Conservation (phyloP, 1,140 invertebrate species). For the Drosophila varians region DNA sequence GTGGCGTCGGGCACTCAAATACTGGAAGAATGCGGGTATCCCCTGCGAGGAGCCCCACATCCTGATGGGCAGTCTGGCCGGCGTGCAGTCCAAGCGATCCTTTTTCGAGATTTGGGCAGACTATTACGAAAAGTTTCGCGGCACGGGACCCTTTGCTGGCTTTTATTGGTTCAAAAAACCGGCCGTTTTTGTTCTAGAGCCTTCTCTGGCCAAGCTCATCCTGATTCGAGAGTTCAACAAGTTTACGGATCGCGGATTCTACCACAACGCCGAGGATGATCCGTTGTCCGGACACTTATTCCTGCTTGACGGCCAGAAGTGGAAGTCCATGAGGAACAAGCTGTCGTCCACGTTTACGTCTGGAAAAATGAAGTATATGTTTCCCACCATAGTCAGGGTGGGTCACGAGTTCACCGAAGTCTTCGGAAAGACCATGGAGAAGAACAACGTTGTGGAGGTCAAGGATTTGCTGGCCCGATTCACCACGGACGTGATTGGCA, state of each 20-base stretch:
- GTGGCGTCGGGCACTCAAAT: slow-evolving; percentile 33
- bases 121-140: slow-evolving; percentile 76
- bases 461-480: slow-evolving; percentile 72
- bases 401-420: slow-evolving; percentile 69
- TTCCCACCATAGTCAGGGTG: slow-evolving; percentile 77
- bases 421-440: slow-evolving; percentile 32
- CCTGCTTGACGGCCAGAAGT: slow-evolving; percentile 84
- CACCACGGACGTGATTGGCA: slow-evolving; percentile 85
- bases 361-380: slow-evolving; percentile 86
- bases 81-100: slow-evolving; percentile 29
- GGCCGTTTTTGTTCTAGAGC: slow-evolving; percentile 84
- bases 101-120: slow-evolving; percentile 51
- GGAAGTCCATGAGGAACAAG: slow-evolving; percentile 85
- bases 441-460: slow-evolving; percentile 53
- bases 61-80: slow-evolving; percentile 72
- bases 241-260: slow-evolving; percentile 84
- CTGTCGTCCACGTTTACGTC: slow-evolving; percentile 86
- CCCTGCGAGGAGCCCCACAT: slow-evolving; percentile 78
- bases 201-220: slow-evolving; percentile 86
- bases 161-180: slow-evolving; percentile 84
- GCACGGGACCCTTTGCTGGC: slow-evolving; percentile 72
- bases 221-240: slow-evolving; percentile 86
- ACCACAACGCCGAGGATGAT: slow-evolving; percentile 84
- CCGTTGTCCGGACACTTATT: slow-evolving; percentile 84
- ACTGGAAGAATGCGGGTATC: slow-evolving; percentile 83